Percentiles rank a stretch among this genome's conserved stretches.
Evolutionary conservation across 1,140 invertebrate genomes (phyloP).

Genomic region (Bathynomus jamesi): DNA sequence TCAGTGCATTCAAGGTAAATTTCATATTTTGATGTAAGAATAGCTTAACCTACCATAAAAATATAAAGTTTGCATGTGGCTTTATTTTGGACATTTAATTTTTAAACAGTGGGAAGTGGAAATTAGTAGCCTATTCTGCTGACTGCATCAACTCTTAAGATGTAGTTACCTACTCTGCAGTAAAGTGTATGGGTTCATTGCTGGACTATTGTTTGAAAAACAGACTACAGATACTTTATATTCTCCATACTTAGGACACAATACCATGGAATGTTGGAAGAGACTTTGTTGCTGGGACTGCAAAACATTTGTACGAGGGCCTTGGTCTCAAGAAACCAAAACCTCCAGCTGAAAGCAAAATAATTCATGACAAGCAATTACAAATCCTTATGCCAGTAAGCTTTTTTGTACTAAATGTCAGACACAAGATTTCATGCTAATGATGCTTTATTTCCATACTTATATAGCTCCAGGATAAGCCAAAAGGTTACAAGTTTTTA

Average conservation of each 20-base stretch:
- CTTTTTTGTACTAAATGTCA: not conserved
- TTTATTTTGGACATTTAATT: not conserved
- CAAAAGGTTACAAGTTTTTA: not conserved
- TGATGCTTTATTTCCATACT: not conserved
- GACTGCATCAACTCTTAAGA: not conserved
- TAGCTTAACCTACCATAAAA: not conserved
- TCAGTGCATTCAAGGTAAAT: slow-evolving; percentile 35
- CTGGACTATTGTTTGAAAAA: not conserved
- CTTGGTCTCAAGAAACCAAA: slow-evolving; percentile 34
- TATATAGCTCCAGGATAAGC: not conserved
- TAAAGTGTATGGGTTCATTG: not conserved
- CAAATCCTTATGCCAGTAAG: slow-evolving; percentile 35
- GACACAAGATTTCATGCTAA: not conserved
- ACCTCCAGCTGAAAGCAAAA: slow-evolving; percentile 21
- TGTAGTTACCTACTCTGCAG: not conserved
- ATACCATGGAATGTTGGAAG: slow-evolving; percentile 35
- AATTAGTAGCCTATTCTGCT: not conserved
- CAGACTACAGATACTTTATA: not conserved
- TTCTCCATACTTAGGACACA: slow-evolving; percentile 19
- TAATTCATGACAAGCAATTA: slow-evolving; percentile 35
- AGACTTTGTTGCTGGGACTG: slow-evolving; percentile 36
- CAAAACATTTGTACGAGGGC: slow-evolving; percentile 30
- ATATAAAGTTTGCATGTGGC: not conserved
- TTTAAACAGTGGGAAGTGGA: not conserved
- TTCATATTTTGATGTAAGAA: not conserved